A percentile compares a stretch with the other conserved stretches of the same genome.
These are phyloP conservation scores for Tangara arthus DNA, from an alignment of 2,797 vertebrate genomes.

Conservation along the genomic window DNA sequence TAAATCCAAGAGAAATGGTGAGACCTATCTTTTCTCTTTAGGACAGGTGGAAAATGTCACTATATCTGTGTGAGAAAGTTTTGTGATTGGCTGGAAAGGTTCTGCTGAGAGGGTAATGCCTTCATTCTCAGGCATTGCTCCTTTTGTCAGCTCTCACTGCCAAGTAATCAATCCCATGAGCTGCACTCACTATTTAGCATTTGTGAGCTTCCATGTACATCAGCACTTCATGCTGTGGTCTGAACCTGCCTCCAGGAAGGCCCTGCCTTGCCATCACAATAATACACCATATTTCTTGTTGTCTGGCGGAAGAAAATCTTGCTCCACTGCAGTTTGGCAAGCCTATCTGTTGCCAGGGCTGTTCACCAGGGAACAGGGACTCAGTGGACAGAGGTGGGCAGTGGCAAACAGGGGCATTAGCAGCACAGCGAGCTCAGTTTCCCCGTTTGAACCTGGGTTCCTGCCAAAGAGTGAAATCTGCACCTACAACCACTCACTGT, in stretches of 20 bases:
- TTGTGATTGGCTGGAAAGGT: not conserved
- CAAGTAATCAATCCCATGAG: not conserved
- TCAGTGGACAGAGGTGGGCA: not conserved
- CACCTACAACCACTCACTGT: not conserved
- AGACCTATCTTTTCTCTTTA: not conserved
- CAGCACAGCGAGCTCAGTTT: not conserved
- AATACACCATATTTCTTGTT: not conserved
- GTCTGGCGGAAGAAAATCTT: not conserved
- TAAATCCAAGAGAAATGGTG: not conserved
- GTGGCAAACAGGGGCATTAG: not conserved
- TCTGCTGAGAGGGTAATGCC: not conserved
- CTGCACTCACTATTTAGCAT: not conserved
- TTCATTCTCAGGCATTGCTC: not conserved
- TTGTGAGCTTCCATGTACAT: not conserved
- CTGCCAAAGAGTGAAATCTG: not conserved
- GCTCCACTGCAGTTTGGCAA: not conserved
- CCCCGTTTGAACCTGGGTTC: not conserved
- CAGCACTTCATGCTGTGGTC: not conserved
- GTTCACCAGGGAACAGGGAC: accelerated
- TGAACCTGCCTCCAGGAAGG: not conserved
- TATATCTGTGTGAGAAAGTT: not conserved
- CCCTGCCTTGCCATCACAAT: not conserved
- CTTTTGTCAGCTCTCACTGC: not conserved
- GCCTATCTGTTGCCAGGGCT: not conserved
- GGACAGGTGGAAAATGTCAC: not conserved